Evolutionary conservation across 1,140 invertebrate genomes (phyloP), one percentile per base, ranked within the genome.

Genomic region (Agrypnia vestita): DNA sequence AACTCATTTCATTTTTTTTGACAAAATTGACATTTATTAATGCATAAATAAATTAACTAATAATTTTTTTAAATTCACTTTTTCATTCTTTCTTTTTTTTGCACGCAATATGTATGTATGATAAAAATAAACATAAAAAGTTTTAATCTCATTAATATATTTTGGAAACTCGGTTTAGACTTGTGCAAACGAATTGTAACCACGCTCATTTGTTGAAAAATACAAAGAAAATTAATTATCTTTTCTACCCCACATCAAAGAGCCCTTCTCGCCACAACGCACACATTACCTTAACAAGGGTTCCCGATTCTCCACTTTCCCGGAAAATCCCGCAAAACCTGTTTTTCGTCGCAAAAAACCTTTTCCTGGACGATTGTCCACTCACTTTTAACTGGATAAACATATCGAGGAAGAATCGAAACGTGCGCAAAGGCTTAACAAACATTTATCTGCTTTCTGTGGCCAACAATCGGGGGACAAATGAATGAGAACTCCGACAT

Each of bases 191-290:
- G 6, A 35, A 35, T 35, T 35, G 25, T 35, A 35, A 35, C 25
- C 25, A 35, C 25, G 6, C 3, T 15, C 61, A 35, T 64, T 44
- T 25, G 25, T 13, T 10, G 64, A 46, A 19, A 51, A 69, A 69
- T 17, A 69, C 64, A 69, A 69, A 69, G 64, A 69, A 69, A 69
- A 69, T 69, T 69, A 69, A 69, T 69, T 69, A 47, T 47, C n/a
- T 49, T 46, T 19, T 46, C 15, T 69, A 44, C 19, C 43, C 15
- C 64, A 47, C 64, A 21, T 69, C 43, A 69, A 69, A 47, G 44
- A 51, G n/a, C 9, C 13, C 64, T 19, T 19, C 12, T 35, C 44
- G 46, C 64, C 64, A 46, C 64, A 69, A 69, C 10, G 19, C 44
- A 17, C 64, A 19, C 44, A 49, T 69, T 69, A 47, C 64, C 64